phyloP scores from a whole-genome alignment of 2,888 invertebrate species.

The Acanthacorydalis orientalis region DNA sequence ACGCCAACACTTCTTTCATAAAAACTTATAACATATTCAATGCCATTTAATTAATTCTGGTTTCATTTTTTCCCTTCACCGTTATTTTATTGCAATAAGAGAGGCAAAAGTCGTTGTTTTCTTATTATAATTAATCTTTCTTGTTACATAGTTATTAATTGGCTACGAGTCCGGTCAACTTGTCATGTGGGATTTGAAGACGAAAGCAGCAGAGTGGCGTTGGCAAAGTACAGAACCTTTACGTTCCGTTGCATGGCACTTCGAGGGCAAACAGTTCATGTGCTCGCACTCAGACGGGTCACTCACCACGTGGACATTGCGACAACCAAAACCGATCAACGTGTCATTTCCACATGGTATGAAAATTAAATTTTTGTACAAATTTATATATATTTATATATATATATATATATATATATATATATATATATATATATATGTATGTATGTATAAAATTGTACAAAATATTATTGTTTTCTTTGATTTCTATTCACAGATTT shows the following conservation, averaged over 20 bases:
- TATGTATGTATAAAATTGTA: background rate
- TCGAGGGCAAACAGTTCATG: slow-evolving; percentile 96
- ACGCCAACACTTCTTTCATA: too few relatives aligned
- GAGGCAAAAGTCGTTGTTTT: background rate
- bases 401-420: too few relatives aligned
- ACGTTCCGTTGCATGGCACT: slow-evolving; percentile 87
- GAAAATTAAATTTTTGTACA: too few relatives aligned
- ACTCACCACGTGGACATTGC: slow-evolving; percentile 81
- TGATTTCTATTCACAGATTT: too few relatives aligned
- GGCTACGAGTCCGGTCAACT: slow-evolving; percentile 90
- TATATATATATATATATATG: background rate
- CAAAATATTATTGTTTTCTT: too few relatives aligned
- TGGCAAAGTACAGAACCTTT: slow-evolving; percentile 62
- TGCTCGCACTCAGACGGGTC: slow-evolving; percentile 92
- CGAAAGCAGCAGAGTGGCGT: slow-evolving; percentile 71
- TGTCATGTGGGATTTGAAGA: slow-evolving; percentile 90
- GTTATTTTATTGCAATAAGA: background rate
- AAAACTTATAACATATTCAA: too few relatives aligned
- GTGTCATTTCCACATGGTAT: slow-evolving; percentile 85
- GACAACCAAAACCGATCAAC: slow-evolving; percentile 58
- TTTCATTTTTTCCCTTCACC: background rate
- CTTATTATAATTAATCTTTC: slow-evolving; percentile 3
- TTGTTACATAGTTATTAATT: slow-evolving; percentile 63
- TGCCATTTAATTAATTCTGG: too few relatives aligned
- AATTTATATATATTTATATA: too few relatives aligned